Evolutionary conservation across 2,888 invertebrate genomes (phyloP).

Genomic region (Brenthis ino): DNA sequence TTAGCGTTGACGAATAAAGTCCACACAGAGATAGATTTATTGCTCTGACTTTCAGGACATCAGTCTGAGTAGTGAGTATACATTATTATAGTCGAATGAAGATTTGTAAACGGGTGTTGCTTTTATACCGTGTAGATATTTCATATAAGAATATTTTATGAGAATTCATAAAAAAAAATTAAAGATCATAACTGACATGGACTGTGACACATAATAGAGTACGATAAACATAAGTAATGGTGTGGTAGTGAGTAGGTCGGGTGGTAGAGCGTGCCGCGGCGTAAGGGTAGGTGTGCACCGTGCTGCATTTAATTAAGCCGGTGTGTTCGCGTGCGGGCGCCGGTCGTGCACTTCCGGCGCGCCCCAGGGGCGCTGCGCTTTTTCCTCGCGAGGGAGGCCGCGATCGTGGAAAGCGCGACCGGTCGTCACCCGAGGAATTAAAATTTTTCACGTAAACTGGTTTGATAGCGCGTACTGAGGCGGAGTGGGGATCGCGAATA

Average conservation of each 20-base stretch:
- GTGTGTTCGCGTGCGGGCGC: constrained; percentile 71
- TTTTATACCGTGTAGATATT: constrained; percentile 25
- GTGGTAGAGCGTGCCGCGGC: constrained; percentile 44
- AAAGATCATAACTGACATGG: neutral
- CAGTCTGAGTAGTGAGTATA: constrained; percentile 19
- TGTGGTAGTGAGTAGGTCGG: constrained; percentile 41
- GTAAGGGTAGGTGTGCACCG: constrained; percentile 68
- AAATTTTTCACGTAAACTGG: constrained; percentile 81
- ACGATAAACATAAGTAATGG: constrained; percentile 38
- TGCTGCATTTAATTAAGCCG: constrained; percentile 78
- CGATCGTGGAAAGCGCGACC: constrained; percentile 74
- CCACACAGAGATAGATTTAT: constrained; percentile 41
- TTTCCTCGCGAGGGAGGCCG: constrained; percentile 69
- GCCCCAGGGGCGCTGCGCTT: constrained; percentile 75
- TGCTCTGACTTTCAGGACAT: constrained; percentile 37
- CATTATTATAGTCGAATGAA: constrained; percentile 28
- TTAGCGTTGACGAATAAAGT: constrained; percentile 42
- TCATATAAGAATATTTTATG: neutral
- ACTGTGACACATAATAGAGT: neutral
- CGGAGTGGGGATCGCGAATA: constrained; percentile 79
- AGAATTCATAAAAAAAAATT: neutral
- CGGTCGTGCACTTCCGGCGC: constrained; percentile 77
- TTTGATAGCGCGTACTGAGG: constrained; percentile 78
- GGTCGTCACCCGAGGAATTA: constrained; percentile 79
- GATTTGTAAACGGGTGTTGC: constrained; percentile 26